Conservation (phyloP, 2,113 vertebrate genomes). For the Brachypodius melanocephalos region DNA sequence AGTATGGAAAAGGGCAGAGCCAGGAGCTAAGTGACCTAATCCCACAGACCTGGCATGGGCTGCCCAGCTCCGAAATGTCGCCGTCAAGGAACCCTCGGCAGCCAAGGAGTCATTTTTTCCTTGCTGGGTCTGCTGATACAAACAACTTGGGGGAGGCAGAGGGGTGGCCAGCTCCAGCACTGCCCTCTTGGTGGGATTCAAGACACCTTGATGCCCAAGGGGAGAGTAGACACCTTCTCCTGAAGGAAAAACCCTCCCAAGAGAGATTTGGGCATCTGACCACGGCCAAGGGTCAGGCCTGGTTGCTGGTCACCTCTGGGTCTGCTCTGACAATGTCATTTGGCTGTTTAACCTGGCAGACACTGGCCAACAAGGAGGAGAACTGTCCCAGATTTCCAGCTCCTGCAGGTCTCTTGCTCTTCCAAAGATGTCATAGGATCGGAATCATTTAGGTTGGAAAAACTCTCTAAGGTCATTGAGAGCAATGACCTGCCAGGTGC, state of each 20-base stretch:
- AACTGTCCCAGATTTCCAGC: neutral
- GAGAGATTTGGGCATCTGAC: neutral
- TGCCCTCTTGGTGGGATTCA: neutral
- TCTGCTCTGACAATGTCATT: neutral
- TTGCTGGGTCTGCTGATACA: neutral
- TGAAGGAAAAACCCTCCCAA: neutral
- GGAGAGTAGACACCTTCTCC: neutral
- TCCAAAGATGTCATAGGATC: neutral
- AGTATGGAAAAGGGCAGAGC: constrained; percentile 28
- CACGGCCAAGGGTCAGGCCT: neutral
- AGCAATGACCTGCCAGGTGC: neutral
- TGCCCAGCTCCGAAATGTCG: neutral
- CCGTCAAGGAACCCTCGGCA: rapidly evolving
- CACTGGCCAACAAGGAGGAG: neutral
- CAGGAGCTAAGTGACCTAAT: constrained; percentile 36
- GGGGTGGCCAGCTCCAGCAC: neutral
- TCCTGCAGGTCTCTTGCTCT: neutral
- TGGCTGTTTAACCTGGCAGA: neutral
- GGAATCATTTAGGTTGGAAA: neutral
- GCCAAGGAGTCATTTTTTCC: constrained; percentile 12
- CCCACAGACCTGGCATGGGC: constrained; percentile 15
- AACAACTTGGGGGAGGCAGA: neutral
- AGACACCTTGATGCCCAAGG: neutral
- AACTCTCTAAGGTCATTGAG: rapidly evolving
- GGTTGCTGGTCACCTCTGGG: neutral